Conservation (phyloP, 2,797 vertebrate genomes). For the Spinus pinus region DNA sequence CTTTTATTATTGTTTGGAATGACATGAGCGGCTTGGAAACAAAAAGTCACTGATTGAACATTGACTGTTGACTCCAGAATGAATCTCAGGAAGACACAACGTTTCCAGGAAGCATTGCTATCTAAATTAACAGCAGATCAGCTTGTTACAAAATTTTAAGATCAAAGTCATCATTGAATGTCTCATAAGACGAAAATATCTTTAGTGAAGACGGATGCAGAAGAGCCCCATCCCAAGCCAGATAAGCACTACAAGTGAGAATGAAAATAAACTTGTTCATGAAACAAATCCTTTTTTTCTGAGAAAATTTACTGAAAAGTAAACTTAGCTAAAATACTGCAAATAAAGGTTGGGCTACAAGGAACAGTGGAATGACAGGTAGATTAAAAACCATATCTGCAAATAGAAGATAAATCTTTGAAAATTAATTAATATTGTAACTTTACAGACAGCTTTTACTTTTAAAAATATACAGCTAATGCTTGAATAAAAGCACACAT, state of each 20-base stretch:
- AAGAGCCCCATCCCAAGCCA: not conserved
- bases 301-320: not conserved
- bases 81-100: not conserved
- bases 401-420: not conserved
- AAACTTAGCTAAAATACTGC: not conserved
- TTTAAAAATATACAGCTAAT: not conserved
- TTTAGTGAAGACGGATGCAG: not conserved
- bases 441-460: not conserved
- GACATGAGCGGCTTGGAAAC: not conserved
- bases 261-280: not conserved
- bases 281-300: not conserved
- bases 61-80: not conserved
- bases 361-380: not conserved
- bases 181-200: not conserved
- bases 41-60: not conserved
- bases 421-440: not conserved
- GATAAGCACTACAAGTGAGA: not conserved
- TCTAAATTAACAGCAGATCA: not conserved
- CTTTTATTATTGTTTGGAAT: not conserved
- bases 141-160: not conserved
- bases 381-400: not conserved
- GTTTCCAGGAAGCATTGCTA: not conserved
- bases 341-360: not conserved
- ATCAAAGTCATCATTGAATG: not conserved
- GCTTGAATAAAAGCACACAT: not conserved